A percentile compares a stretch with the other conserved stretches of the same genome.
phyloP scores from a whole-genome alignment of 2,797 vertebrate species.

The Betta splendens region DNA sequence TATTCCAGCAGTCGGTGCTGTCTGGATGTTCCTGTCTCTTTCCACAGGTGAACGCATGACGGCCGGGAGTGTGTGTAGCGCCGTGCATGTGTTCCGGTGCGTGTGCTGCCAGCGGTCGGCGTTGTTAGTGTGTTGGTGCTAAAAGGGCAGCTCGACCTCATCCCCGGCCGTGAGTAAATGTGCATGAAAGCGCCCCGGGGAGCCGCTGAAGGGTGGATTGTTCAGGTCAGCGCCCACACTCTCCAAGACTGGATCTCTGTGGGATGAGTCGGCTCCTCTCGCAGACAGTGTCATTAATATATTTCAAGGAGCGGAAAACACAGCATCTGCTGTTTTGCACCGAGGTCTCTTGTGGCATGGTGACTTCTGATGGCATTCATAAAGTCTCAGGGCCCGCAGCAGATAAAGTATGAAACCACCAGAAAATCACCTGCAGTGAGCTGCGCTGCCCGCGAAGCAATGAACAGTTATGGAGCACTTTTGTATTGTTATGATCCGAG shows the following conservation, averaged over 20 bases:
- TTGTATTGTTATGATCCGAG: constrained; percentile 46
- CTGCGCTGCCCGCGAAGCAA: constrained; percentile 31
- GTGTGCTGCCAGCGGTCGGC: too few relatives aligned
- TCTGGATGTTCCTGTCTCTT: constrained; percentile 45
- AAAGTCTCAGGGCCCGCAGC: constrained; percentile 41
- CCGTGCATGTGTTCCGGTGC: constrained; percentile 11
- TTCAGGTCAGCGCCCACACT: constrained; percentile 67
- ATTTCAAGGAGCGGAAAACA: constrained; percentile 57
- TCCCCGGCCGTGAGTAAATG: constrained; percentile 66
- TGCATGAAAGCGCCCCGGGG: constrained; percentile 68
- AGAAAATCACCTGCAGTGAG: constrained; percentile 38
- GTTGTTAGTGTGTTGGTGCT: constrained; percentile 58
- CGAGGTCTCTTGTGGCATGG: constrained; percentile 34
- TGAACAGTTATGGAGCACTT: constrained; percentile 40
- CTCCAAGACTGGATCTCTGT: constrained; percentile 45
- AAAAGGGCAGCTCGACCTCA: constrained; percentile 71
- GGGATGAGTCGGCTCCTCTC: constrained; percentile 47
- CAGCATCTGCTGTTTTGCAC: constrained; percentile 48
- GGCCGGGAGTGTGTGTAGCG: constrained; percentile 15
- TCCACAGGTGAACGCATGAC: constrained; percentile 43
- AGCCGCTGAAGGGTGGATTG: constrained; percentile 57
- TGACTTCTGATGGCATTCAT: constrained; percentile 57
- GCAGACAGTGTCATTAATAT: constrained; percentile 66
- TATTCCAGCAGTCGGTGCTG: constrained; percentile 13
- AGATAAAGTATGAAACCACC: constrained; percentile 40